Base-by-base conservation (phyloP, 1,140 invertebrate species). In the Leptonema lineaticorne region DNA sequence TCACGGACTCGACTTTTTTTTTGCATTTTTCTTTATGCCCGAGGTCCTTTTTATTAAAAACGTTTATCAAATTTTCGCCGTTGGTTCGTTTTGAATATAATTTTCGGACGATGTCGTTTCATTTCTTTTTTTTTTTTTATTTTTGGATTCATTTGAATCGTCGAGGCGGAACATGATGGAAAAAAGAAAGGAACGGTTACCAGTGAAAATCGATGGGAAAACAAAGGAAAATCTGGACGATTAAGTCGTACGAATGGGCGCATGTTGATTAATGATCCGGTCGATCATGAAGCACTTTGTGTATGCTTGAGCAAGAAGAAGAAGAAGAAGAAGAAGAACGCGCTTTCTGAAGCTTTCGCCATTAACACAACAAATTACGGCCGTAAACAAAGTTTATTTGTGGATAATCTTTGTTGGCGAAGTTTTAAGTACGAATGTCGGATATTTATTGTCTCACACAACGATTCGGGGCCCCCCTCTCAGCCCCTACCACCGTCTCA, bases 381-480 rank as follows among this genome's bases (percentile, higher is more conserved):
- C 59, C 33, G 29, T 62, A 62, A 62, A 62, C 59, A 62, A 27
- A 33, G 59, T 62, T 46, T 62, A 62, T 62, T 62, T 62, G 59
- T 28, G 59, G 59, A 62, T 62, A 62, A 62, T 62, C 59, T 62
- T 62, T 46, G 59, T 62, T 46, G 33, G 33, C 59, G 59, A 62
- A 62, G 59, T 62, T 62, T 62, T 62, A 62, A 62, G 59, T 62
- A 62, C 59, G 59, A 62, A 62, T 62, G 59, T 46, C 59, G 59
- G 59, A 62, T 62, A 62, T 62, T 62, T 62, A 62, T 62, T 45
- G 59, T 46, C 41, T 62, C 59, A 24, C 33, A 46, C 29, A 59
- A 24, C 59, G 59, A 24, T 62, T 20, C 59, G n/a, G n/a, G n/a
- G 22, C 46, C 46, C 46, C n/a, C 46, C 22, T 16, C 37, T 1